A percentile compares a stretch with the other conserved stretches of the same genome.
phyloP scores from a whole-genome alignment of 1,140 invertebrate genomes.

The Ips typographus region DNA sequence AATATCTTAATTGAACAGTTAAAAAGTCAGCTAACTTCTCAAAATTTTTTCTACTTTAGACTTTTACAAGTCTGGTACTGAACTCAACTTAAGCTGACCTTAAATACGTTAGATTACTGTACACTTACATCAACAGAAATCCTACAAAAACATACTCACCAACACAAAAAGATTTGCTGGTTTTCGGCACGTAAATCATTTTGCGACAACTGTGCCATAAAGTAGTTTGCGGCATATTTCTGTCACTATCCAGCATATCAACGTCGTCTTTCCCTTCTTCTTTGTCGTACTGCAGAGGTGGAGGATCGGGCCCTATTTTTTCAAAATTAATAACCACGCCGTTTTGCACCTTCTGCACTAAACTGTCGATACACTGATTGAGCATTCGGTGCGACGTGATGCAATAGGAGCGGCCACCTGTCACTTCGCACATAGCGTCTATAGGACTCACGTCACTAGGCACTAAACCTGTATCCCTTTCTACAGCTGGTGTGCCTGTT shows the following conservation, averaged over 20 bases:
- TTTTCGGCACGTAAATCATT: slow-evolving; percentile 92
- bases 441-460: slow-evolving; percentile 92
- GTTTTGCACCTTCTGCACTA: slow-evolving; percentile 93
- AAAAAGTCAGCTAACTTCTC: too few relatives aligned
- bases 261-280: slow-evolving; percentile 53
- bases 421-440: slow-evolving; percentile 99
- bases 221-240: slow-evolving; percentile 52
- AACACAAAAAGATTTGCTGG: slow-evolving; percentile 75
- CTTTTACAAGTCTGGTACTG: too few relatives aligned
- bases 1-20: too few relatives aligned
- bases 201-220: slow-evolving; percentile 85
- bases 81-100: too few relatives aligned
- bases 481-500: slow-evolving; percentile 60
- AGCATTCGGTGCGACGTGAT: slow-evolving; percentile 94
- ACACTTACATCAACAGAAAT: neutral
- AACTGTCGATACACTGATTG: slow-evolving; percentile 93
- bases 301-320: slow-evolving; percentile 88
- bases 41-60: too few relatives aligned
- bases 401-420: slow-evolving; percentile 94
- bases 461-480: slow-evolving; percentile 71
- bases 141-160: slow-evolving; percentile 17
- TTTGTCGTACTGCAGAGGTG: slow-evolving; percentile 50
- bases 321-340: slow-evolving; percentile 98
- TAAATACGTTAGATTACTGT: neutral
- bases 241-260: slow-evolving; percentile 29